Evolutionary conservation across 2,113 vertebrate genomes (phyloP), one percentile per base, ranked within the genome.

Genomic region (Romanogobio albipinnatus): DNA sequence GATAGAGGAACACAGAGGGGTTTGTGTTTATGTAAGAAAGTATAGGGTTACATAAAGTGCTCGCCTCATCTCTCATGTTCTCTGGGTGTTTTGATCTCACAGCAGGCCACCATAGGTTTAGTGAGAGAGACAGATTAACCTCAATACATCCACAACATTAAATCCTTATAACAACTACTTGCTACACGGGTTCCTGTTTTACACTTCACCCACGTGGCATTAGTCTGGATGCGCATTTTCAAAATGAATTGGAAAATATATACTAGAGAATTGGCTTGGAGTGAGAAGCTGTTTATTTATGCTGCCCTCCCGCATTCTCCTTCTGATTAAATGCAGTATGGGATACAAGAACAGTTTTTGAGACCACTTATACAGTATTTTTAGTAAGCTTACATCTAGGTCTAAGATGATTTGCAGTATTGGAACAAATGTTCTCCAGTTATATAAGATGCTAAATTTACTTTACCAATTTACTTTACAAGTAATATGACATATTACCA

Each of bases 81-180:
- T 62, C 64, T 14, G 24, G 74, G 45, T 83, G 75, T 85, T 88
- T 83, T 85, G 75, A 58, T 86, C 83, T 87, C 76, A 39, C 83
- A 79, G 88, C 83, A 81, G 81, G 68, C 45, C 81, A 58, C 39
- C 71, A 77, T 49, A 74, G 76, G 71, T 84, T 87, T 85, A 86
- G 81, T 49, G 51, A 58, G 66, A 83, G 82, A 83, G 82, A 85
- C 84, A 85, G 89, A 89, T 89, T 89, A 86, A 86, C 87, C 87
- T 87, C 73, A 82, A 90, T 90, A 79, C 87, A 86, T 85, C 59
- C 74, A 78, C 82, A 85, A 87, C 29, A 80, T 71, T 82, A 86
- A 89, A 83, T 84, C 86, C 80, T 85, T 80, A 71, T 26, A 87
- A 85, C 66, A 84, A 68, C 29, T 78, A 86, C 73, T 47, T 43